Base-by-base conservation (phyloP, 2,888 invertebrate genomes). In the Drosophila conformis region DNA sequence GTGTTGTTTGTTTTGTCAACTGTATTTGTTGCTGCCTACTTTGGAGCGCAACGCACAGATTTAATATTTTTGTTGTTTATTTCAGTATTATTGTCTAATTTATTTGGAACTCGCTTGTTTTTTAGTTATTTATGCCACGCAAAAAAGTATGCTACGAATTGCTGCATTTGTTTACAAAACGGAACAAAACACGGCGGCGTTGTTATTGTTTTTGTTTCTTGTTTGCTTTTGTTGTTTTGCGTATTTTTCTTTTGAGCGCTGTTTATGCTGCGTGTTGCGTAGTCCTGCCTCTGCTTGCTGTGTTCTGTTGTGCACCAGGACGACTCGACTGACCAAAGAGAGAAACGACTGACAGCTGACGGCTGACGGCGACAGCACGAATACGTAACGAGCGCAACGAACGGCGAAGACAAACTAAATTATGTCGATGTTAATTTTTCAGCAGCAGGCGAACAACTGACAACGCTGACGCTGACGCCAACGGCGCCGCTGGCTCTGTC, bases 371-470 rank as follows among this genome's bases (percentile, higher is more conserved):
- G 62, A 59, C 63, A 58, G 54, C 65, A 80, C 78, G 80, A 71
- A 76, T 68, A 81, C 79, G 91, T 89, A 87, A 86, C 91, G 83
- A 91, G 80, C 90, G 75, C 87, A 87, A 83, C 89, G 89, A 91
- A 85, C 83, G 91, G 83, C 90, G 82, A 89, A 90, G 86, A 84
- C 89, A 84, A 89, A 91, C 91, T 91, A 89, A 91, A 90, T 88
- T 80, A 88, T 82, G 80, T 76, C 90, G 87, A 90, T 82, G 90
- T 83, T 88, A 83, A 88, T 87, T 90, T 84, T 85, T 83, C 86
- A 81, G 75, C 76, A 88, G 83, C 83, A 84, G 75, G 81, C 90
- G 72, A 82, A 63, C 87, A 78, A 89, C 86, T 90, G 82, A 75
- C 70, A 54, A 67, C 64, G 60, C 36, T 38, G 54, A 52, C 78